A percentile compares a stretch with the other conserved stretches of the same genome.
Evolutionary conservation across 1,140 invertebrate species (phyloP).

Genomic region (Drosophila pseudoananassae): DNA sequence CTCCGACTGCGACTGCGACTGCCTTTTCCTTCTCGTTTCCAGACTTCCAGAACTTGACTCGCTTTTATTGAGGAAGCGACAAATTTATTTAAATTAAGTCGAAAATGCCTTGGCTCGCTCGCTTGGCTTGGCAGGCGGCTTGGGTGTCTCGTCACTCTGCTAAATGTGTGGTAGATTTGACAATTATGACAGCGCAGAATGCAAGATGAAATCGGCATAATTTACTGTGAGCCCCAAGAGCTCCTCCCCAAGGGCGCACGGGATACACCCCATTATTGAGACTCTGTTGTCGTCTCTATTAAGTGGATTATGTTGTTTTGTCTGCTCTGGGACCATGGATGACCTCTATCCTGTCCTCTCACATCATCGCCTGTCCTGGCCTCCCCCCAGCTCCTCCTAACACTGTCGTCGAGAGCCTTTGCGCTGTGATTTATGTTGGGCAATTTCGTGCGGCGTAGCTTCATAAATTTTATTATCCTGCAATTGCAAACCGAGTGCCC

Average conservation of each 20-base stretch:
- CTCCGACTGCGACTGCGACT: too few relatives aligned
- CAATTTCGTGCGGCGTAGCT: conserved; percentile 72
- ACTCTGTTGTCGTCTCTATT: conserved; percentile 68
- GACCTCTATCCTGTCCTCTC: conserved; percentile 40
- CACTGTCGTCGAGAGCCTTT: conserved; percentile 35
- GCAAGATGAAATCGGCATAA: conserved; percentile 74
- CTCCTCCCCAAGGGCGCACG: background rate
- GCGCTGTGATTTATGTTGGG: conserved; percentile 74
- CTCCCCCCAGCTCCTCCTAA: background rate
- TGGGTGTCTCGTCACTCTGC: conserved; percentile 37
- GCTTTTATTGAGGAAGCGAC: conserved; percentile 79
- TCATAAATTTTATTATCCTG: conserved; percentile 81
- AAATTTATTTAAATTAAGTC: conserved; percentile 82
- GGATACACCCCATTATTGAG: conserved; percentile 48
- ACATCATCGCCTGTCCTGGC: conserved; percentile 1
- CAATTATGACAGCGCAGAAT: conserved; percentile 76
- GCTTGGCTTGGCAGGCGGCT: conserved; percentile 22
- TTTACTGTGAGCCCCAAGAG: conserved; percentile 32
- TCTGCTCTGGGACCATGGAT: conserved; percentile 27
- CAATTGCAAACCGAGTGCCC: conserved; percentile 62
- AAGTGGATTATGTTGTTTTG: conserved; percentile 79
- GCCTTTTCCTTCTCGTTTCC: conserved; percentile 11
- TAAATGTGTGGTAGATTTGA: conserved; percentile 79
- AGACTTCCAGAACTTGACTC: conserved; percentile 12
- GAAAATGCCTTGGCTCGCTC: conserved; percentile 50